Evolutionary conservation across 1,140 invertebrate species (phyloP).

Genomic region (Drosophila punjabiensis): DNA sequence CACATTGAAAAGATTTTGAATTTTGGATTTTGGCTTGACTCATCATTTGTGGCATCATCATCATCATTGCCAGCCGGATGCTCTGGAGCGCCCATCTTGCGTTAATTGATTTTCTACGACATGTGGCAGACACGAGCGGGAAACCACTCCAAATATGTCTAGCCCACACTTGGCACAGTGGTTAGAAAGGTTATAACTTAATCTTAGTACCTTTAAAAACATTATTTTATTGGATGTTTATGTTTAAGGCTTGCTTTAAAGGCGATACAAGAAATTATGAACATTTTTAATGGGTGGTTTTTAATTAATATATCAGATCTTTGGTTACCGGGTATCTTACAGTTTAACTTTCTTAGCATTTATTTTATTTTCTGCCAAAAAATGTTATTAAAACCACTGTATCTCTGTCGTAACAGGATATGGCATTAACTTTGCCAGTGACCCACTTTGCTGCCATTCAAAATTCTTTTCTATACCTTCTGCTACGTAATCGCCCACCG

Average conservation of each 20-base stretch:
- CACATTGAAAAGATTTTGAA: constrained; percentile 15
- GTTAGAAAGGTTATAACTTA: too few species aligned
- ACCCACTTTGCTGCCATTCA: constrained; percentile 64
- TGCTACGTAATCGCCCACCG: constrained; percentile 36
- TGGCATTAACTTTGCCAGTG: constrained; percentile 28
- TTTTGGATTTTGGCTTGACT: constrained; percentile 34
- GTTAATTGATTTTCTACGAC: constrained; percentile 42
- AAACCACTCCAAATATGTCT: constrained; percentile 19
- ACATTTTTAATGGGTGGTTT: neutral
- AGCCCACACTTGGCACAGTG: constrained; percentile 10
- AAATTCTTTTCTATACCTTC: constrained; percentile 52
- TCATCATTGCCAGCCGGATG: constrained; percentile 34
- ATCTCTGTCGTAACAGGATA: constrained; percentile 43
- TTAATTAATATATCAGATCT: neutral
- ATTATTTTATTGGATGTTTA: neutral
- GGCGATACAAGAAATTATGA: neutral
- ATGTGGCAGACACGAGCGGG: constrained; percentile 4
- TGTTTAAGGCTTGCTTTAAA: neutral
- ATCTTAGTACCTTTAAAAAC: neutral
- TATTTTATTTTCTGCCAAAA: neutral
- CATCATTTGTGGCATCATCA: constrained; percentile 20
- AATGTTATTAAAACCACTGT: neutral
- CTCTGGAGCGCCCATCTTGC: constrained; percentile 9
- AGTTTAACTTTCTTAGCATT: neutral
- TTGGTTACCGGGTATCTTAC: neutral